Base-by-base conservation (phyloP, 23 tunicate genomes). In the Styela plicata region DNA sequence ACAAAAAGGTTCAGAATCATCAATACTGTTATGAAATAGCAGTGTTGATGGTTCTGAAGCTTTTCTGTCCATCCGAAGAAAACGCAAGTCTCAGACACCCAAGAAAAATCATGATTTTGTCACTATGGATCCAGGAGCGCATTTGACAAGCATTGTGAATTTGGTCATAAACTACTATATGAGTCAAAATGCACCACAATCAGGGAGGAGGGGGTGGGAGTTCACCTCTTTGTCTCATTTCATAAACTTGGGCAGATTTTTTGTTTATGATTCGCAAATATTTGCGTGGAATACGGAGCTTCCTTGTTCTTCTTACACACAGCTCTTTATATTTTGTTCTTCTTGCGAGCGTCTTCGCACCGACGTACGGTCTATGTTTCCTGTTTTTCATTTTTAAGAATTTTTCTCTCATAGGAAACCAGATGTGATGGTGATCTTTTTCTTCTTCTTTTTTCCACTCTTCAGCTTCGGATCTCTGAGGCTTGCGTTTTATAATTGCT, bases 381-480 rank as follows among this genome's bases (percentile, higher is more conserved):
- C 79, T 33, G 26, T 86, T 63, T 20, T 33, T 27, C 68, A 25
- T 65, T 26, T 24, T 31, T 7, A 83, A 23, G 25, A 74, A 62
- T 20, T 27, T 20, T 26, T 86, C 79, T 32, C 97, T 79, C 31
- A 18, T 20, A 24, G 97, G 97, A 83, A 86, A 91, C 85, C 85
- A 91, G 63, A 75, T 91, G 29, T 73, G 73, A 0, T 34, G 30
- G 82, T 53, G 57, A 22, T n/a, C 52, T 36, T 92, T 80, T 33
- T 73, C 74, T 74, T 92, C 92, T 74, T 87, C 30, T 52, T 80
- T 67, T 1, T 87, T 88, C 97, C 97, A 92, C 26, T 69, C 86
- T 26, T 76, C 79, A 16, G 89, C 80, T 63, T 87, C 91, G 18
- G 31, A 20, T 32, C 80, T 34, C 34, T 29, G 34, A 3, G 74